Evolutionary conservation across 1,140 invertebrate species (phyloP), one percentile per base, ranked within the genome.

Genomic region (Drosophila oshimai): DNA sequence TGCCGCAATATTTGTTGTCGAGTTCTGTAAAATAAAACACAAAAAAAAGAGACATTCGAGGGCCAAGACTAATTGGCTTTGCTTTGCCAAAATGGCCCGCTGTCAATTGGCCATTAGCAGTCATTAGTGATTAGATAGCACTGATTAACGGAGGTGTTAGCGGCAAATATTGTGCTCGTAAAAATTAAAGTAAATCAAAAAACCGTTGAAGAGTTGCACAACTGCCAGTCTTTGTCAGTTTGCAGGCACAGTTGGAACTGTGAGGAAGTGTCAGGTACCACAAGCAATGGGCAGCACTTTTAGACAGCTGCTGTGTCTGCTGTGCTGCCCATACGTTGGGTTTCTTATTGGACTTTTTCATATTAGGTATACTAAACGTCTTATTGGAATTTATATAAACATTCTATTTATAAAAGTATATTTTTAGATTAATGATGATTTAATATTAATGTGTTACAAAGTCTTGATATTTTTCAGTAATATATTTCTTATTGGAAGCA

Each of bases 91-190:
- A 41, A 44, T 22, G 42, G 24, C 26, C 10, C 17, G 37, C 61
- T 68, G 47, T 68, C 39, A 68, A 68, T 68, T 68, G 37, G 62
- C 29, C 46, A 54, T 68, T 68, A 65, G 58, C 26, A 17, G 18
- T 65, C 6, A n/a, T 6, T 6, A 12, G 28, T 13, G 64, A 68
- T 68, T 37, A 68, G 64, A 68, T 68, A 68, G 26, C 29, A 13
- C 20, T 54, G 24, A 68, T 54, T 54, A 54, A 36, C 34, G n/a
- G 20, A 60, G 53, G 57, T 60, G 57, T 60, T 60, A 60, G 22
- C 29, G 15, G 24, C 22, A 55, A 37, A 58, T 37, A 54, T 20
- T 20, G 12, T 13, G 37, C 15, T 45, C 6, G 7, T 60, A 34
- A 34, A 34, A 26, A 3, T n/a, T 17, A 6, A 28, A 12, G 13